Base-by-base conservation (phyloP, 2,888 invertebrate species). In the Drosophila incognita region DNA sequence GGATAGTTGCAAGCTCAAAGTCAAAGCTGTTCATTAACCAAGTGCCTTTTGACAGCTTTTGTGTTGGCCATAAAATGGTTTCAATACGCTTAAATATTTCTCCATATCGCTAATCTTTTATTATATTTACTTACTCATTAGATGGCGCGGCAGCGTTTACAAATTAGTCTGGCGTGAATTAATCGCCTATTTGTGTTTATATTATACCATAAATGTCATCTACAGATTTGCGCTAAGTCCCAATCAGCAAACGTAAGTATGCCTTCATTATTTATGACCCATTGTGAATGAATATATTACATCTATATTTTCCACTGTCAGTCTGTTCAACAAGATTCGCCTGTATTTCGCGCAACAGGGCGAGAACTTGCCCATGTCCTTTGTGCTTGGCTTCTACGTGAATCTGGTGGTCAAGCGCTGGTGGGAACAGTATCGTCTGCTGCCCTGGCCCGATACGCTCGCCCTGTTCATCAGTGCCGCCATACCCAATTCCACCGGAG, bases 141-240 rank as follows among this genome's bases (percentile, higher is more conserved):
- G 98, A 95, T 98, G 98, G 98, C 95, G 96, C 92, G 98, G 98
- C 90, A 98, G 98, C 92, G 98, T 98, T 49, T 98, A 98, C 95
- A 98, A 98, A 95, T 94, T 98, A 93, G 96, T 98, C 79, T 98
- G 98, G 98, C 95, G 98, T 88, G 98, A 98, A 94, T 94, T 98
- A 79, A 93, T 98, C 91, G 97, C 97, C 67, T 98, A 98, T 94
- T 95, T 97, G 92, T 94, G 95, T 86, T 93, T 98, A 83, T 98
- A 98, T 94, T 97, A 97, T 94, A 95, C 96, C 86, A 97, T 98
- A 92, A 98, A 97, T 94, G 94, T 98, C 85, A 94, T 96, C 81
- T 98, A 98, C 94, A 95, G 98, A 94, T 97, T 96, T 93, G 97
- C 95, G 56, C 95, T 98, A 92, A 96, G 95, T 90, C 95, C 96